phyloP scores from a whole-genome alignment of 1,140 invertebrate species.

The Formica selysi region DNA sequence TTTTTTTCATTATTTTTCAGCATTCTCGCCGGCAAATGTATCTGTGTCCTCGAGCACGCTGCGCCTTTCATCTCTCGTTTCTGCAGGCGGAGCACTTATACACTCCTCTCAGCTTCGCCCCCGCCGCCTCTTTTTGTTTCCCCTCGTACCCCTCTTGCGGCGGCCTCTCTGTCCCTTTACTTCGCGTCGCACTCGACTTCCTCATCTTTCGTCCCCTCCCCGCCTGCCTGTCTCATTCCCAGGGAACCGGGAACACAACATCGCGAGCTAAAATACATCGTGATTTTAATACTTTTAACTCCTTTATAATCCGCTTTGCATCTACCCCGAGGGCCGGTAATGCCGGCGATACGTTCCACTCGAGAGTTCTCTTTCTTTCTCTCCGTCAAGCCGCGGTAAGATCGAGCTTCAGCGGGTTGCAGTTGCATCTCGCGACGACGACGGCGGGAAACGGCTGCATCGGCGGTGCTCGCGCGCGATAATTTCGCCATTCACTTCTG shows the following conservation, averaged over 20 bases:
- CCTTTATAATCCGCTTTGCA: constrained; percentile 84
- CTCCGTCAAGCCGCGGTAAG: neutral
- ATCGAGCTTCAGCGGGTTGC: constrained; percentile 6
- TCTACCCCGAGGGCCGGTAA: constrained; percentile 61
- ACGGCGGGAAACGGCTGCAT: constrained; percentile 28
- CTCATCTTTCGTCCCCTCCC: constrained; percentile 64
- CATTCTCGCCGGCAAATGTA: constrained; percentile 84
- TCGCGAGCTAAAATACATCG: constrained; percentile 80
- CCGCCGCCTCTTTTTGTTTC: constrained; percentile 57
- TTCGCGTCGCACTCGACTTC: constrained; percentile 71
- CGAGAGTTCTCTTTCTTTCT: constrained; percentile 16
- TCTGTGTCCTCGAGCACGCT: constrained; percentile 83
- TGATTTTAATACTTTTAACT: constrained; percentile 86
- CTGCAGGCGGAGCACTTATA: constrained; percentile 84
- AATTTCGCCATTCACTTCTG: constrained; percentile 69
- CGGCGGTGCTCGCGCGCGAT: constrained; percentile 13
- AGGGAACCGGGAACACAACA: constrained; percentile 59
- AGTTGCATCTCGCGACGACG: constrained; percentile 24
- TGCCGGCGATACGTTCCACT: constrained; percentile 35
- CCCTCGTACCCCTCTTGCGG: constrained; percentile 8
- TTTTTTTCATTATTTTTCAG: constrained; percentile 82
- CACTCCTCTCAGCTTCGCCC: constrained; percentile 74
- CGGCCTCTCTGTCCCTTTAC: constrained; percentile 57
- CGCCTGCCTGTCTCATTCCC: constrained; percentile 55
- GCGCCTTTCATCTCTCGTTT: constrained; percentile 85